Base-by-base conservation (phyloP, 2,113 vertebrate species). In the Pituophis catenifer region DNA sequence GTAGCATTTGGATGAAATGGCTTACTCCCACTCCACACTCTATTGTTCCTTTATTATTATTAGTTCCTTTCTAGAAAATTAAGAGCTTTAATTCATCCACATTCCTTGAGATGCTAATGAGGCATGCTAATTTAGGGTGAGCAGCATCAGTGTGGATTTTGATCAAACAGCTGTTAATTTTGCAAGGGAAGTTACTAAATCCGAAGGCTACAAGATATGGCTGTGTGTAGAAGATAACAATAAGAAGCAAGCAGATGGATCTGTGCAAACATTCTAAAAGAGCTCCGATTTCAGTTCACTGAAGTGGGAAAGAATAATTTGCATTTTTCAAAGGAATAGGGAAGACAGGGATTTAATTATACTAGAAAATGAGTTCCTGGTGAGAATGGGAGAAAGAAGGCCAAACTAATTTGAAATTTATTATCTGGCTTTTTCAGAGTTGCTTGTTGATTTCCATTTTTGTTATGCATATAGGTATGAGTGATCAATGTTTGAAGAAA, bases 101-200 rank as follows among this genome's bases (percentile, higher is more conserved):
- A 95, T 8, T 38, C 89, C 94, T 95, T 59, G 17, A 96, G 94
- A 96, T 95, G 93, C n/a, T 95, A 95, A 96, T 94, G 91, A 94
- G 96, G 96, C 96, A 92, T 94, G 93, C 96, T 95, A 95, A 95
- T 96, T 97, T 96, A 97, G 75, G 50, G 92, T 96, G 94, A 97
- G 95, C 88, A 95, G 95, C 50, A 95, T 97, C 92, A 91, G 1
- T 94, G 93, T 86, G 92, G 96, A 95, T 97, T 97, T 97, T 97
- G 88, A 94, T 96, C 95, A 96, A 97, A 96, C 95, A 97, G 94
- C 95, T 97, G 97, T 95, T 97, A 86, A 44, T 96, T 91, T 97
- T 96, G 94, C 94, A 95, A 95, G 93, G 86, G 91, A 92, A 92
- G 65, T 93, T 93, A 87, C 94, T 96, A 96, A 96, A 93, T 96